Evolutionary conservation across 2,888 invertebrate species (phyloP), one percentile per base, ranked within the genome.

Genomic region (Hydropsyche betteni): DNA sequence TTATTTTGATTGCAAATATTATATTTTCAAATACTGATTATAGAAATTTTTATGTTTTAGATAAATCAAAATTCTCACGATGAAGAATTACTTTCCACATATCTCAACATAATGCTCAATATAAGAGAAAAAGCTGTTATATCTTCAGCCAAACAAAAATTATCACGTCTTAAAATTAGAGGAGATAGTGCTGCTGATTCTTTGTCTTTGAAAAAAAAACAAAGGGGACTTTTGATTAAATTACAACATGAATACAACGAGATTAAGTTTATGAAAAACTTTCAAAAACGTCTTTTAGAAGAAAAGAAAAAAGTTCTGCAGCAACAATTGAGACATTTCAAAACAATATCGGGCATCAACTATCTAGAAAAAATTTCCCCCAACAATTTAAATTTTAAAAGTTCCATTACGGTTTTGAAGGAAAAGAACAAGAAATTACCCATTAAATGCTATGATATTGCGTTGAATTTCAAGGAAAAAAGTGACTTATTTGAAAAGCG

Each of bases 231-330:
- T 10, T 50, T 79, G 4, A 61, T 79, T 16, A 79, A 78, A 68
- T 68, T 76, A 7, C 79, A 79, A 58, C 77, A 78, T 24, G 79
- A 79, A 71, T 64, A 77, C 14, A 77, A 79, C 68, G 79, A 79
- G 68, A 79, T 79, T 44, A 79, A 75, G 34, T 74, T 76, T 33
- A 77, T 79, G 16, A 77, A 76, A 68, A 79, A 78, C 24, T 79
- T 76, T 75, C 79, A 79, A 68, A 75, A 75, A 14, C 75, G 76
- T 51, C 76, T 76, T 33, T 79, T 77, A 4, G 71, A 77, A 44
- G 77, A 79, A 51, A 73, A 77, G 52, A 76, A 76, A 24, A 70
- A 71, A 44, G 58, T 75, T 12, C 55, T 79, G 14, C 70, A 64
- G 38, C 51, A 75, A 14, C 79, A 78, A 68, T 58, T 79, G 16